phyloP scores from a whole-genome alignment of 2,888 invertebrate species.

The Eulithis testata region DNA sequence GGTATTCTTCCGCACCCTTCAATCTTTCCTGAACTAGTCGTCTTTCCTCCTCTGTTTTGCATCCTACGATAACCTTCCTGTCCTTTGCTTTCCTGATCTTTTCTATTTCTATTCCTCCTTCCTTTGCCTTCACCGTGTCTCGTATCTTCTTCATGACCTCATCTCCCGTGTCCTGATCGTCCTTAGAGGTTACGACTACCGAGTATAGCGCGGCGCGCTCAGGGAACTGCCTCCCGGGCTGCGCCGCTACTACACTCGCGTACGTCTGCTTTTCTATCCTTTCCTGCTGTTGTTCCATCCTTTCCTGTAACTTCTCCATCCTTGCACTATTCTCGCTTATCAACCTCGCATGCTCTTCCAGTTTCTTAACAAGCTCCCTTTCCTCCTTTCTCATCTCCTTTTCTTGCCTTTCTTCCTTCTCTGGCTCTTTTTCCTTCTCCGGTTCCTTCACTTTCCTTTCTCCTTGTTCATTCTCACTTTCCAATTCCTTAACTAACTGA shows the following conservation, averaged over 20 bases:
- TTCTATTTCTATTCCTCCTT: neutral
- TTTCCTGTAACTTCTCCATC: no score
- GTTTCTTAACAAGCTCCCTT: no score
- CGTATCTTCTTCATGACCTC: neutral
- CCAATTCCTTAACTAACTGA: neutral
- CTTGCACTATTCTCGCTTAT: no score
- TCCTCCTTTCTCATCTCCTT: no score
- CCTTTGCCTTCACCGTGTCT: neutral
- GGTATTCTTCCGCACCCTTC: neutral
- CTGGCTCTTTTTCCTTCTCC: neutral
- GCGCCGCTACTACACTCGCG: neutral
- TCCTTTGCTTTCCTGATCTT: conserved; percentile 12
- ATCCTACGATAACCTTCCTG: neutral
- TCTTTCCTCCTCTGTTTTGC: neutral
- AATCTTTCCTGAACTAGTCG: neutral
- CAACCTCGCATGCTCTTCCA: no score
- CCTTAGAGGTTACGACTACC: neutral
- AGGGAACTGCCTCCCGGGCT: neutral
- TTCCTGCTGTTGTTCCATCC: no score
- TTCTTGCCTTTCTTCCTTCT: neutral
- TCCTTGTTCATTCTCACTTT: neutral
- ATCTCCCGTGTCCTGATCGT: neutral
- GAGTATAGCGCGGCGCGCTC: neutral
- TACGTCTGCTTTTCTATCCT: neutral
- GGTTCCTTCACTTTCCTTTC: neutral